A percentile compares a stretch with the other conserved stretches of the same genome.
These are phyloP conservation scores for Hirtodrosophila trivittata DNA, from an alignment of 2,888 invertebrate genomes.

Conservation along the genomic window DNA sequence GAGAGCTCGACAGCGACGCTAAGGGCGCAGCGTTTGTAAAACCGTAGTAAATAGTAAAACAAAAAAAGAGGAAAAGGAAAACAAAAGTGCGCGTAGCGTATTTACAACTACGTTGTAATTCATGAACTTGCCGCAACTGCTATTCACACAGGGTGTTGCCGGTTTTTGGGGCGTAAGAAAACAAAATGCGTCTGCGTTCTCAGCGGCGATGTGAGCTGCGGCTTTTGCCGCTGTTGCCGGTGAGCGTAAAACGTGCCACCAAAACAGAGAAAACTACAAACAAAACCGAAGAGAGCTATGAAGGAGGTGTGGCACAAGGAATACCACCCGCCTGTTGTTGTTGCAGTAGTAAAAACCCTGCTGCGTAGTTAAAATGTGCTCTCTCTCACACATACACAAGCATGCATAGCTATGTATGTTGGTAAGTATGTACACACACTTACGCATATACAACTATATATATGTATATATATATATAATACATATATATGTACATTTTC, in stretches of 20 bases:
- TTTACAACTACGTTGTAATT: conserved; percentile 67
- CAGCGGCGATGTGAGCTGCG: conserved; percentile 28
- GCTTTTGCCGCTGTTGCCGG: conserved; percentile 1
- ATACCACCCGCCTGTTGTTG: conserved; percentile 29
- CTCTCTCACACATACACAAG: conserved; percentile 25
- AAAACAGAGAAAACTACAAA: conserved; percentile 41
- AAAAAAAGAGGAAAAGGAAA: conserved; percentile 4
- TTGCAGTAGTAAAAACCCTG: conserved; percentile 63
- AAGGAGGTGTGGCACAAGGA: conserved; percentile 21
- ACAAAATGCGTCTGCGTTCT: conserved; percentile 71
- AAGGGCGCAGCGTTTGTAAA: conserved; percentile 47
- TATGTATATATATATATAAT: conserved; percentile 15
- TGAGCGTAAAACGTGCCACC: conserved; percentile 55
- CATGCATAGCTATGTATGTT: conserved; percentile 13
- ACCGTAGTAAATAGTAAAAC: conserved; percentile 62
- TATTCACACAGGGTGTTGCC: conserved; percentile 38
- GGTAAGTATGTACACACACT: conserved; percentile 13
- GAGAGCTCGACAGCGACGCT: conserved; percentile 10
- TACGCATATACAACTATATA: conserved; percentile 14
- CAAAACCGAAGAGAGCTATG: background rate
- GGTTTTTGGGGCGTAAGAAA: conserved; percentile 45
- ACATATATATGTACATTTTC: conserved; percentile 11
- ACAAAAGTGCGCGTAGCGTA: conserved; percentile 37
- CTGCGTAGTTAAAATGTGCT: conserved; percentile 70
- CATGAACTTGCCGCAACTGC: conserved; percentile 54